Evolutionary conservation across 2,797 vertebrate species (phyloP).

Genomic region (Chaetodon trifasciatus): DNA sequence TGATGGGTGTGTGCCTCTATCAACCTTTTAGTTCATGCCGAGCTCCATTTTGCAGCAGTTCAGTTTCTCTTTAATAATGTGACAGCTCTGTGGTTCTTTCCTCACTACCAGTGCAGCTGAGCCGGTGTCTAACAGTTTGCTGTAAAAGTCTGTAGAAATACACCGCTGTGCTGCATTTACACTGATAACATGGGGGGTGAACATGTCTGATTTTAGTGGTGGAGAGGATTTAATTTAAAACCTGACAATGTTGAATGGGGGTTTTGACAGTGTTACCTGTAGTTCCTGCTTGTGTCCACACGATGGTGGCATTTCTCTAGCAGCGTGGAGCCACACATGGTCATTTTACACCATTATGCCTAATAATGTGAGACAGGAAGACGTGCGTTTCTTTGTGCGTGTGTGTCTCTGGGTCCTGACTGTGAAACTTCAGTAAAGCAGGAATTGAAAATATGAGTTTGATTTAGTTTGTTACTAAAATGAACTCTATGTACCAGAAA

Average conservation of each 20-base stretch:
- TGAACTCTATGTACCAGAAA: conserved; percentile 59
- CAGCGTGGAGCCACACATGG: conserved; percentile 41
- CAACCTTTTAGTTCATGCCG: conserved; percentile 12
- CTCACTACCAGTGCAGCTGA: conserved; percentile 15
- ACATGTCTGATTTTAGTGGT: conserved; percentile 45
- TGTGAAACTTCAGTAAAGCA: conserved; percentile 63
- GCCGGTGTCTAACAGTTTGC: conserved; percentile 38
- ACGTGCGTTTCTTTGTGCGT: conserved; percentile 1
- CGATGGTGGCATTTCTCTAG: conserved; percentile 63
- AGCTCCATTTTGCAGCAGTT: conserved; percentile 25
- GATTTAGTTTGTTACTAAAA: conserved; percentile 69
- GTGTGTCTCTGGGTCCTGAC: conserved; percentile 55
- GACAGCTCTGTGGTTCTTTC: conserved; percentile 26
- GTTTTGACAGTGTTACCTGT: conserved; percentile 60
- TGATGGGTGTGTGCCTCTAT: conserved; percentile 64
- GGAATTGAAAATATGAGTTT: conserved; percentile 60
- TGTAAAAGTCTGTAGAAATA: conserved; percentile 49
- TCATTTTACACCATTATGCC: conserved; percentile 74
- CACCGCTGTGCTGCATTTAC: conserved; percentile 44
- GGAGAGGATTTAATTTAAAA: conserved; percentile 37
- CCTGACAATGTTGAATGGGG: conserved; percentile 50
- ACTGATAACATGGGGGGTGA: conserved; percentile 49
- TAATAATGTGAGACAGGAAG: conserved; percentile 64
- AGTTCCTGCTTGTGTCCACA: conserved; percentile 73
- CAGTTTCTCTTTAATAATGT: conserved; percentile 41